Percentiles rank a stretch among this genome's conserved stretches.
Evolutionary conservation across 1,140 invertebrate genomes (phyloP).

Genomic region (Bombus cullumanus): DNA sequence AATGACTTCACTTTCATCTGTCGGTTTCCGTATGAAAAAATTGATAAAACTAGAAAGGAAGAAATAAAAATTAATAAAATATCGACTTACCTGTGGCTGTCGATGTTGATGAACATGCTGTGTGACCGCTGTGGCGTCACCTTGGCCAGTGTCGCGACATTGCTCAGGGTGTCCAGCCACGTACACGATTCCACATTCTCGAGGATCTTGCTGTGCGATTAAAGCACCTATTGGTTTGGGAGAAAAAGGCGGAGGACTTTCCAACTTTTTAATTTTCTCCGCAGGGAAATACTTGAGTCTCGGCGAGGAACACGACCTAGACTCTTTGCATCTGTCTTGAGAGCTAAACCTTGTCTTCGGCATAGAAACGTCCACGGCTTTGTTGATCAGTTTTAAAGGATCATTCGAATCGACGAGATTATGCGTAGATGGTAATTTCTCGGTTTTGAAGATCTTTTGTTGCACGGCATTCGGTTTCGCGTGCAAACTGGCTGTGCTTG

Average conservation of each 20-base stretch:
- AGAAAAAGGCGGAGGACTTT: constrained; percentile 37
- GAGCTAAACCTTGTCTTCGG: constrained; percentile 66
- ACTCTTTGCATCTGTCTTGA: constrained; percentile 53
- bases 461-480: not conserved
- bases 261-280: constrained; percentile 64
- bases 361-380: not conserved
- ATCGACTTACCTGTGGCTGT: constrained; percentile 32
- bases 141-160: constrained; percentile 31
- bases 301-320: constrained; percentile 50
- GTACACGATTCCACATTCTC: not conserved
- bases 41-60: not conserved
- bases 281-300: constrained; percentile 71
- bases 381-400: not conserved
- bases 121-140: not conserved
- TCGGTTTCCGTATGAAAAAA: too few relatives aligned
- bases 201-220: constrained; percentile 47
- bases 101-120: constrained; percentile 13
- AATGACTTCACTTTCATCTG: too few relatives aligned
- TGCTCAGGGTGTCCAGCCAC: not conserved
- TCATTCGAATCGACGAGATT: not conserved
- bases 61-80: not conserved
- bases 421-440: constrained; percentile 28
- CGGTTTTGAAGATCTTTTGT: not conserved
- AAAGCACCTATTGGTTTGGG: constrained; percentile 21
- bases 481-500: constrained; percentile 21